Evolutionary conservation across 2,797 vertebrate species (phyloP).

Genomic region (Hypotaenidia philippensis): DNA sequence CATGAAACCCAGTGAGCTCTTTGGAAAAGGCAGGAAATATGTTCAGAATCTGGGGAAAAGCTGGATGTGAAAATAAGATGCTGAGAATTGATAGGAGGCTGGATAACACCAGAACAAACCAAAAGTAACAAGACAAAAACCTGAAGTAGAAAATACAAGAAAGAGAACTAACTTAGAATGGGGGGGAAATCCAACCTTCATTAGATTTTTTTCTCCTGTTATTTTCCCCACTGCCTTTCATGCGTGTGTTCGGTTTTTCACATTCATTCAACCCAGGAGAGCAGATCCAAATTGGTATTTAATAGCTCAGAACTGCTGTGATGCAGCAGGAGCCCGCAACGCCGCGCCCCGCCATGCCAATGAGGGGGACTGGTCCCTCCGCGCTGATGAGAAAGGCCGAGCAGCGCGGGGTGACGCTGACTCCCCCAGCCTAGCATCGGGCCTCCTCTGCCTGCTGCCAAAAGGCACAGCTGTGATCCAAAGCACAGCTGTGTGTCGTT

Average conservation of each 20-base stretch:
- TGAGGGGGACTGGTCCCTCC: background rate
- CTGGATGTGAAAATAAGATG: slow-evolving; percentile 19
- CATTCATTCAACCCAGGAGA: background rate
- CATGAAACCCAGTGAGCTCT: background rate
- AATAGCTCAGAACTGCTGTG: background rate
- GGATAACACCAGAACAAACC: background rate
- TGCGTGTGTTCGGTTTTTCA: background rate
- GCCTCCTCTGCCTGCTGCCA: background rate
- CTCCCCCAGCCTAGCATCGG: background rate
- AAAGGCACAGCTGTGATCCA: slow-evolving; percentile 25
- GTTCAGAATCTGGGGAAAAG: background rate
- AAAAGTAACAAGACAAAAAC: background rate
- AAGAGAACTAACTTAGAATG: background rate
- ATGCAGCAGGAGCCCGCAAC: accelerated
- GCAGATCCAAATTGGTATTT: background rate
- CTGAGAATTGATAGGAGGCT: background rate
- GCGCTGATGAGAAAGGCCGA: background rate
- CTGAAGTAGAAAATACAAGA: background rate
- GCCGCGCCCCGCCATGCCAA: accelerated
- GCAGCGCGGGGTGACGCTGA: background rate
- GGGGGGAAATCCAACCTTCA: background rate
- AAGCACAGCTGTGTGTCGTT: background rate
- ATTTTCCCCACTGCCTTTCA: background rate
- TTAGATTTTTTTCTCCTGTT: background rate
- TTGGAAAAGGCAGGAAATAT: slow-evolving; percentile 18